Conservation (phyloP, 2,888 invertebrate genomes). For the Podabrus alpinus region DNA sequence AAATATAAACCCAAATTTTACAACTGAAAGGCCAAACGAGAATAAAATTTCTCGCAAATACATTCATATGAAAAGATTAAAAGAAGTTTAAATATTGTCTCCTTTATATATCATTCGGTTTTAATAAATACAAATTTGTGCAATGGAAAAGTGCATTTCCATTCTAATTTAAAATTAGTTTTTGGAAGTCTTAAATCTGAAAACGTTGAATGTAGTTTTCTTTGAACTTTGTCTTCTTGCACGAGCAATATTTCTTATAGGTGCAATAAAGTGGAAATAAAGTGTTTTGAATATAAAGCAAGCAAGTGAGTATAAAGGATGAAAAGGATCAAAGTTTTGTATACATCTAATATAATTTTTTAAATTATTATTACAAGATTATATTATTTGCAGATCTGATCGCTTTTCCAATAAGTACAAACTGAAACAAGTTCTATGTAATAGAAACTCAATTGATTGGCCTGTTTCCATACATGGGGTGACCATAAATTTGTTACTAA, state of each 20-base stretch:
- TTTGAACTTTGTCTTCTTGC: conserved; percentile 18
- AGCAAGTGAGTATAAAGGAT: conserved; percentile 8
- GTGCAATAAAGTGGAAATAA: conserved; percentile 19
- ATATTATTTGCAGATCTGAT: background rate
- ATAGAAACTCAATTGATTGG: too few relatives aligned
- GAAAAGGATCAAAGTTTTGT: conserved; percentile 3
- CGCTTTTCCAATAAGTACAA: background rate
- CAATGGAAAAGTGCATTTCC: background rate
- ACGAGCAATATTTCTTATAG: conserved; percentile 19
- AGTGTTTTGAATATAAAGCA: conserved; percentile 27
- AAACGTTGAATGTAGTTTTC: conserved; percentile 17
- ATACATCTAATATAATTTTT: background rate
- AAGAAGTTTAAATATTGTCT: background rate
- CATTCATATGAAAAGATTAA: background rate
- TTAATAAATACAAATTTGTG: background rate
- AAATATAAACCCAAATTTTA: too few relatives aligned
- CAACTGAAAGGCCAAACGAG: too few relatives aligned
- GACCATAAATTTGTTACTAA: too few relatives aligned
- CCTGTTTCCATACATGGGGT: too few relatives aligned
- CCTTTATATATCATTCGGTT: background rate
- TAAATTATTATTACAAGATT: background rate
- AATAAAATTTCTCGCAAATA: too few relatives aligned
- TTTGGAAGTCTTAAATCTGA: conserved; percentile 15
- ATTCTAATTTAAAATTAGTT: background rate
- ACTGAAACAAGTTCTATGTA: background rate